These are phyloP conservation scores for Sebastes hubbsi DNA, from an alignment of 2,797 vertebrate genomes.

Conservation along the genomic window DNA sequence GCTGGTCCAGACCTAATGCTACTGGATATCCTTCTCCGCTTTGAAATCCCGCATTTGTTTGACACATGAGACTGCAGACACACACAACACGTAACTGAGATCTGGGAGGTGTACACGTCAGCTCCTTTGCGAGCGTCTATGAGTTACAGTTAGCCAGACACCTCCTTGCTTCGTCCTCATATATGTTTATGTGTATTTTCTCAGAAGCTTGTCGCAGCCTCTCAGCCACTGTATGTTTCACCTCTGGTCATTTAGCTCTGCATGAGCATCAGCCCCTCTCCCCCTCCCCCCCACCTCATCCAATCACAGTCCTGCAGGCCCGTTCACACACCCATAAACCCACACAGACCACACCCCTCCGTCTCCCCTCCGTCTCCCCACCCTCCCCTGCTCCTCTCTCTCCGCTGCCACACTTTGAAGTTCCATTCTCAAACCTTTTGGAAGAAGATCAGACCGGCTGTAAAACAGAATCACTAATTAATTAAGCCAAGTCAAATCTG, in stretches of 20 bases:
- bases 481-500: slow-evolving; percentile 99
- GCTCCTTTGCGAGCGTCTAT: not conserved
- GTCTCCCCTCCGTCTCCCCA: slow-evolving; percentile 18
- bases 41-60: slow-evolving; percentile 51
- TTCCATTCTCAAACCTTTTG: slow-evolving; percentile 97
- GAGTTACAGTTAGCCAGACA: slow-evolving; percentile 9
- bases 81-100: slow-evolving; percentile 32
- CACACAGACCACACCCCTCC: slow-evolving; percentile 50
- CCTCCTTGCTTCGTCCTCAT: not conserved
- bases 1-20: slow-evolving; percentile 19
- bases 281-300: not conserved
- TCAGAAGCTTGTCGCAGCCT: not conserved
- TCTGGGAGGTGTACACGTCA: not conserved
- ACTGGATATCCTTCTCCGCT: slow-evolving; percentile 29
- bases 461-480: slow-evolving; percentile 99
- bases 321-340: slow-evolving; percentile 28
- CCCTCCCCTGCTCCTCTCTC: slow-evolving; percentile 64
- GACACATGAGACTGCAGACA: slow-evolving; percentile 26
- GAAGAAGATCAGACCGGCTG: slow-evolving; percentile 97
- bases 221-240: not conserved
- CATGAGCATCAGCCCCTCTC: not conserved
- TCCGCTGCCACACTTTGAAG: slow-evolving; percentile 92
- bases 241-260: slow-evolving; percentile 32
- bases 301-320: slow-evolving; percentile 55
- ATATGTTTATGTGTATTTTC: not conserved